phyloP scores from a whole-genome alignment of 2,888 invertebrate genomes.

The Ctenicera cuprea region DNA sequence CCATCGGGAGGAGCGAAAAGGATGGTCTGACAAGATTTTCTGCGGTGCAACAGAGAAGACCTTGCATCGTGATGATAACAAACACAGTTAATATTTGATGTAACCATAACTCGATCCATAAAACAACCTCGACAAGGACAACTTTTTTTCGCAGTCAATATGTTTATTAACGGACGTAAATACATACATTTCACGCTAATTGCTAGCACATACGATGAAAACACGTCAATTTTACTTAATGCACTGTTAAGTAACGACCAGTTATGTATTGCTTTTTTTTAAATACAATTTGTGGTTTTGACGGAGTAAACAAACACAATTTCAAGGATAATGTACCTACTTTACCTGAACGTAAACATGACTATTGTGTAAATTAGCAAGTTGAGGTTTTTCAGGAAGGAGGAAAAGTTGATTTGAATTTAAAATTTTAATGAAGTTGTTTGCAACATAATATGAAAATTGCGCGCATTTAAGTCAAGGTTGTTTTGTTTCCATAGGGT shows the following conservation, averaged over 20 bases:
- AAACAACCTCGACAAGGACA: constrained; percentile 29
- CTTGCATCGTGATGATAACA: constrained; percentile 1
- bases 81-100: constrained; percentile 32
- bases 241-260: constrained; percentile 2
- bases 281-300: too few relatives aligned
- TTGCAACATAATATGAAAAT: too few relatives aligned
- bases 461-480: too few relatives aligned
- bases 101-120: constrained; percentile 10
- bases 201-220: not conserved
- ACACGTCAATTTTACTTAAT: constrained; percentile 5
- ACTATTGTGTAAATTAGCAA: too few relatives aligned
- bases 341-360: too few relatives aligned
- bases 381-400: too few relatives aligned
- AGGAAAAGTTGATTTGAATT: too few relatives aligned
- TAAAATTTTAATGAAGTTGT: too few relatives aligned
- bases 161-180: constrained; percentile 14
- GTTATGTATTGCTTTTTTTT: too few relatives aligned
- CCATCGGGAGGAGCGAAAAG: not conserved
- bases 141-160: constrained; percentile 6
- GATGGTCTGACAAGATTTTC: not conserved
- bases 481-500: too few relatives aligned
- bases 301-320: too few relatives aligned
- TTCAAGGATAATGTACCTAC: too few relatives aligned
- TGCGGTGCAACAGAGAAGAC: not conserved
- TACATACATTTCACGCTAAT: constrained; percentile 14